Evolutionary conservation across 2,113 vertebrate species (phyloP).

Genomic region (Xyliphius kryptos): DNA sequence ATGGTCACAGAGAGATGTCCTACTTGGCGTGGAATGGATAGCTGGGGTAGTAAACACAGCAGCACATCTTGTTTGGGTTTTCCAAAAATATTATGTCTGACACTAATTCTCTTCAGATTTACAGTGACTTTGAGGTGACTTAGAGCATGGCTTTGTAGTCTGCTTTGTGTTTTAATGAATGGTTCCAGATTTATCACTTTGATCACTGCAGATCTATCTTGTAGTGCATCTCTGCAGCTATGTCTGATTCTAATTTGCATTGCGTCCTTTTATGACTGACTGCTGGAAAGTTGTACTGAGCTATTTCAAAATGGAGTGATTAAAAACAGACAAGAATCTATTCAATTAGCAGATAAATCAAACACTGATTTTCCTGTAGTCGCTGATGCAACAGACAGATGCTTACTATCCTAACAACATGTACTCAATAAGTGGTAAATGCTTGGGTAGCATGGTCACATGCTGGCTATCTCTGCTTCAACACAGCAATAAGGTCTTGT

Average conservation of each 20-base stretch:
- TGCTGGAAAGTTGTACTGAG: neutral
- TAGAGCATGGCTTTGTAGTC: conserved; percentile 1
- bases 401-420: neutral
- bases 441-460: too few species aligned
- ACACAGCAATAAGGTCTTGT: too few species aligned
- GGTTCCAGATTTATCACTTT: conserved; percentile 23
- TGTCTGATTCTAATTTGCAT: conserved; percentile 6
- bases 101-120: conserved; percentile 56
- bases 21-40: conserved; percentile 33
- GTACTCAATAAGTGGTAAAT: conserved; percentile 2
- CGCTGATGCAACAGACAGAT: neutral
- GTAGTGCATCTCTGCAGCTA: neutral
- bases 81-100: conserved; percentile 48
- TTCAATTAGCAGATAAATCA: neutral
- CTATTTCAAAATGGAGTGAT: neutral
- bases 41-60: conserved; percentile 30
- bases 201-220: conserved; percentile 16
- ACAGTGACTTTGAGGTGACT: conserved; percentile 36
- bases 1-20: conserved; percentile 38
- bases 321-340: neutral
- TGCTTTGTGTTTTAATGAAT: conserved; percentile 13
- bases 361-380: neutral
- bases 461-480: too few species aligned
- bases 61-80: conserved; percentile 53
- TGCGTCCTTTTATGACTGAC: neutral